These are phyloP conservation scores for Propithecus coquereli DNA, from an alignment of 2,113 vertebrate species.

Conservation along the genomic window DNA sequence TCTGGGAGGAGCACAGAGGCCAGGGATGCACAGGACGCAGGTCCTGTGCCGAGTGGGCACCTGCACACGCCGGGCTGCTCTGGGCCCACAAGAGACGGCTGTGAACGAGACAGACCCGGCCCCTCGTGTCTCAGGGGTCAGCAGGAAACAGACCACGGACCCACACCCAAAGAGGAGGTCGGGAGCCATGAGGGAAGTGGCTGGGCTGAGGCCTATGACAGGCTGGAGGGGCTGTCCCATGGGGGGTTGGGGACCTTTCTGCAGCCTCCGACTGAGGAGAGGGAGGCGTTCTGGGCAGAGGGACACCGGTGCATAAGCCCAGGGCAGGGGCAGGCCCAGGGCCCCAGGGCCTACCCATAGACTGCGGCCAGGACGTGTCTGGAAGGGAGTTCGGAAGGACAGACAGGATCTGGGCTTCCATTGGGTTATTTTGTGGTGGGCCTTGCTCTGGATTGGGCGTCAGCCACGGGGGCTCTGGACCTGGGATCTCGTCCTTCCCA, in stretches of 20 bases:
- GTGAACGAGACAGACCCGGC: background rate
- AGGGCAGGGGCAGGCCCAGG: background rate
- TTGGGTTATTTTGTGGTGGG: background rate
- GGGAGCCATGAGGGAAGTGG: background rate
- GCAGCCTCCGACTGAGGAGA: background rate
- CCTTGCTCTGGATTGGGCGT: background rate
- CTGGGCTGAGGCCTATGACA: no score
- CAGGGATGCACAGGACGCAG: rapidly evolving
- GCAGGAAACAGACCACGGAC: background rate
- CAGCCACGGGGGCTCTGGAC: background rate
- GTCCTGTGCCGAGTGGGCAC: no score
- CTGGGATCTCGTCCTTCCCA: background rate
- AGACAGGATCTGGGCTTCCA: background rate
- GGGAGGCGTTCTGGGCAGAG: background rate
- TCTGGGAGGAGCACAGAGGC: background rate
- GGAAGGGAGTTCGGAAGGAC: background rate
- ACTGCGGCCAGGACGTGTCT: background rate
- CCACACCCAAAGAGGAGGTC: background rate
- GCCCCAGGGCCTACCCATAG: background rate
- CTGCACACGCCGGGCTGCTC: background rate
- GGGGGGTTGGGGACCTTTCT: no score
- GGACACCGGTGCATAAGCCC: background rate
- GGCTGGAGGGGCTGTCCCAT: no score
- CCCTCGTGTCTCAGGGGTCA: background rate
- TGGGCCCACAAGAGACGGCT: background rate